Evolutionary conservation across 2,113 vertebrate species (phyloP).

Genomic region (Vidua macroura): DNA sequence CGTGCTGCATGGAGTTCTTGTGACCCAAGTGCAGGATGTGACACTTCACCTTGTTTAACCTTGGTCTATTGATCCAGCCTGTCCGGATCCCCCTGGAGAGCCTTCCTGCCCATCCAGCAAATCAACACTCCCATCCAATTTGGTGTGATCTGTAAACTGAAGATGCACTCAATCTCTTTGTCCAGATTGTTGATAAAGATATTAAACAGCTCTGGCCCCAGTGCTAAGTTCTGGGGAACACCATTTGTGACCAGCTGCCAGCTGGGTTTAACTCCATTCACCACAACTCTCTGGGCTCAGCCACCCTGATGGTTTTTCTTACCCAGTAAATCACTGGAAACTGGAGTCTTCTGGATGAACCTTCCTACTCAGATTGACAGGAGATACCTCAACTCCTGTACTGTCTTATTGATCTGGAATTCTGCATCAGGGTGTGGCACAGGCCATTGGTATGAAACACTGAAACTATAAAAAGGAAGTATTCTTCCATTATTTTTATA

Average conservation of each 20-base stretch:
- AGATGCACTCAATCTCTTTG: fast-evolving
- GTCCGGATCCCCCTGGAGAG: not conserved
- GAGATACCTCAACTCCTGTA: not conserved
- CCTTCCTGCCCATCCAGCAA: not conserved
- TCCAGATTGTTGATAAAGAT: not conserved
- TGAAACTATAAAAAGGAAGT: not conserved
- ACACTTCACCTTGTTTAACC: not conserved
- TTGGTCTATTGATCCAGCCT: not conserved
- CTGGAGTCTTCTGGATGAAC: not conserved
- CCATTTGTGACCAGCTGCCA: not conserved
- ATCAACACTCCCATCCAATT: not conserved
- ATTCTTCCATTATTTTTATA: not conserved
- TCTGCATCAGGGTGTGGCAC: not conserved
- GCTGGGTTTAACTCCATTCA: not conserved
- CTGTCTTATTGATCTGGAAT: not conserved
- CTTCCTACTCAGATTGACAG: not conserved
- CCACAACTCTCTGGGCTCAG: not conserved
- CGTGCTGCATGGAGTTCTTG: too few relatives aligned
- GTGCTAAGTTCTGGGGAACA: too few relatives aligned
- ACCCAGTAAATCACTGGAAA: not conserved
- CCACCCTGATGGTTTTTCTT: not conserved
- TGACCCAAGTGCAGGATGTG: too few relatives aligned
- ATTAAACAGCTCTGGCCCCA: not conserved
- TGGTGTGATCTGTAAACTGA: not conserved
- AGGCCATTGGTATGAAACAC: not conserved